Evolutionary conservation across 2,113 vertebrate species (phyloP).

Genomic region (Microcebus tavaratra): DNA sequence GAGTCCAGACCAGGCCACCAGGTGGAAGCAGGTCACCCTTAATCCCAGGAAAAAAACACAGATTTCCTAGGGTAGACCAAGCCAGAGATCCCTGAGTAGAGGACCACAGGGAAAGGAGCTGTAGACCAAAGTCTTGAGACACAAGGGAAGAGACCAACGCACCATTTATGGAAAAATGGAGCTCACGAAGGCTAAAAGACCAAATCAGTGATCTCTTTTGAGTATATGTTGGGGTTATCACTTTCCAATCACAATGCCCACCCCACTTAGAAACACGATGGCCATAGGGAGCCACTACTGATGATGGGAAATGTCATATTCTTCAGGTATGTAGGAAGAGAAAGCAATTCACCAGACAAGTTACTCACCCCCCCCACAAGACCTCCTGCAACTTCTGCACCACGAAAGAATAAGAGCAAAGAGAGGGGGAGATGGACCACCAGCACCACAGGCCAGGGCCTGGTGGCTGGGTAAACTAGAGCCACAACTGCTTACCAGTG

Average conservation of each 20-base stretch:
- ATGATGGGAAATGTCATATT: neutral
- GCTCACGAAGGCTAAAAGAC: neutral
- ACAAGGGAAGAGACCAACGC: neutral
- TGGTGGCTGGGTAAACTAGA: no score
- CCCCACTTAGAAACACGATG: neutral
- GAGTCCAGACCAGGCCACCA: neutral
- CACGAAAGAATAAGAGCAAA: neutral
- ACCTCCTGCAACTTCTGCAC: neutral
- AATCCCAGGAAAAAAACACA: neutral
- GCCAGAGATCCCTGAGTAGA: neutral
- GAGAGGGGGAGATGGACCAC: neutral
- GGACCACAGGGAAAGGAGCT: neutral
- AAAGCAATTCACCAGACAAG: neutral
- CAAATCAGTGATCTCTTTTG: neutral
- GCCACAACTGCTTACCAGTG: neutral
- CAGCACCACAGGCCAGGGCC: neutral
- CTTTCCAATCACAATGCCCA: neutral
- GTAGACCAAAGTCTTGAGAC: neutral
- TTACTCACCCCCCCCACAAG: neutral
- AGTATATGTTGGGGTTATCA: no score
- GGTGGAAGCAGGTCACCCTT: conserved; percentile 10
- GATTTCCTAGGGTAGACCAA: neutral
- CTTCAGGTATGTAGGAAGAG: neutral
- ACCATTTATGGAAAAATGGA: neutral
- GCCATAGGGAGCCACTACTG: neutral